These are phyloP conservation scores for Drosophila diplacantha DNA, from an alignment of 2,888 invertebrate species.

Conservation along the genomic window DNA sequence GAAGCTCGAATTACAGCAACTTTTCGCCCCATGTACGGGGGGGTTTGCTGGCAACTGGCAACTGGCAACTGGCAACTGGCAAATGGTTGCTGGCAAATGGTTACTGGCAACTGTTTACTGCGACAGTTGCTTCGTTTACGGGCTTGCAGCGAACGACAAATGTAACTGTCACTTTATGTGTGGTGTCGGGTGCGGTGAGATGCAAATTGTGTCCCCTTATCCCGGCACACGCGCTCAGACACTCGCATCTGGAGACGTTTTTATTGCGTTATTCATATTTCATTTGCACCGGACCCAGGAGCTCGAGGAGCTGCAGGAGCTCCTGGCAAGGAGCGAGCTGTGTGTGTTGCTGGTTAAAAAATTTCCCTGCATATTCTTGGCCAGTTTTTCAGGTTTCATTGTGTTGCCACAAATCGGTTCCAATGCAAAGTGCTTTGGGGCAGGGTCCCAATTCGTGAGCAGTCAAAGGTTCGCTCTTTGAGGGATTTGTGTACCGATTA, in stretches of 20 bases:
- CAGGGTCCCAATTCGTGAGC: no score
- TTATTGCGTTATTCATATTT: conserved; percentile 59
- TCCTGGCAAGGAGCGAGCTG: background rate
- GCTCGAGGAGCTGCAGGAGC: background rate
- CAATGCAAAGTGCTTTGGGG: background rate
- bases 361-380: conserved; percentile 7
- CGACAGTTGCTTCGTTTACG: conserved; percentile 29
- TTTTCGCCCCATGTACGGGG: conserved; percentile 3
- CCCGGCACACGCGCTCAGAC: background rate
- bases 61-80: conserved; percentile 36
- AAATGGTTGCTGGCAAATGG: conserved; percentile 25
- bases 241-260: conserved; percentile 37
- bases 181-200: conserved; percentile 27
- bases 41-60: conserved; percentile 15
- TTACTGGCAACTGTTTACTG: conserved; percentile 38
- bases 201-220: conserved; percentile 34
- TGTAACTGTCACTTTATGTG: conserved; percentile 52
- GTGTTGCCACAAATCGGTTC: background rate
- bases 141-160: conserved; percentile 30
- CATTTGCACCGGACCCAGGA: conserved; percentile 34
- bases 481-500: no score
- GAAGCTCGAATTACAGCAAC: background rate
- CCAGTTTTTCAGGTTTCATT: conserved; percentile 7
- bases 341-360: conserved; percentile 18
- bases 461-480: no score